A percentile compares a stretch with the other conserved stretches of the same genome.
Conservation (phyloP, 2,888 invertebrate species). For the Cheilosia variabilis region DNA sequence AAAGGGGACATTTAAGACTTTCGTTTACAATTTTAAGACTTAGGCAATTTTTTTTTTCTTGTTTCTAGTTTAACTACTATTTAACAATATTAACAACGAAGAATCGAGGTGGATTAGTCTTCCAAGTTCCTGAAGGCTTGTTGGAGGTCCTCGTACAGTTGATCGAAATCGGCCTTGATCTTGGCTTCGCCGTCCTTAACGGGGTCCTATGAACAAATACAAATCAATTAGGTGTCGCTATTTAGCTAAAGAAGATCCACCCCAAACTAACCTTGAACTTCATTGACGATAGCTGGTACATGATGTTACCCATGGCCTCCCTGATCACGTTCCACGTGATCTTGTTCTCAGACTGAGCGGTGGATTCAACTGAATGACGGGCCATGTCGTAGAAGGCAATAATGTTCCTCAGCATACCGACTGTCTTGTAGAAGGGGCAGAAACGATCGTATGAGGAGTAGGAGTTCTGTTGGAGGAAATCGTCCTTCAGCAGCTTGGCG, state of each 20-base stretch:
- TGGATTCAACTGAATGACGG: conserved; percentile 98
- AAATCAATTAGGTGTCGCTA: background rate
- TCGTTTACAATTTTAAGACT: conserved; percentile 58
- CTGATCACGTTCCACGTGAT: conserved; percentile 99
- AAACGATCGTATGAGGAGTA: conserved; percentile 97
- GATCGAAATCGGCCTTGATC: conserved; percentile 98
- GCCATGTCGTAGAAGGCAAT: conserved; percentile 99
- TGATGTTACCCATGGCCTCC: conserved; percentile 97
- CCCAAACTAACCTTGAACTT: conserved; percentile 94
- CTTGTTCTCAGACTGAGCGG: conserved; percentile 99
- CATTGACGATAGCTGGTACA: conserved; percentile 99
- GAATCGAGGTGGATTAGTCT: conserved; percentile 87
- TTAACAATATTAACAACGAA: conserved; percentile 68
- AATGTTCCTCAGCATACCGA: conserved; percentile 99
- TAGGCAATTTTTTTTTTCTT: conserved; percentile 53
- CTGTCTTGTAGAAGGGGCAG: conserved; percentile 99
- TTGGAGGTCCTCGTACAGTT: conserved; percentile 97
- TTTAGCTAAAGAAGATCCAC: background rate
- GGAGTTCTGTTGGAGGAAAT: conserved; percentile 99
- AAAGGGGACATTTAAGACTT: conserved; percentile 49
- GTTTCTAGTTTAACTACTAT: conserved; percentile 66
- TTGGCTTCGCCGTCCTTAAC: conserved; percentile 99
- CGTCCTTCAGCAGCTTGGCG: conserved; percentile 98
- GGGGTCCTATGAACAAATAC: conserved; percentile 90
- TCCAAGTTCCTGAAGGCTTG: conserved; percentile 99